Evolutionary conservation across 30 jellyfish, hydroid and myxozoan genomes (phyloP).

Genomic region (Morbakka virulenta): DNA sequence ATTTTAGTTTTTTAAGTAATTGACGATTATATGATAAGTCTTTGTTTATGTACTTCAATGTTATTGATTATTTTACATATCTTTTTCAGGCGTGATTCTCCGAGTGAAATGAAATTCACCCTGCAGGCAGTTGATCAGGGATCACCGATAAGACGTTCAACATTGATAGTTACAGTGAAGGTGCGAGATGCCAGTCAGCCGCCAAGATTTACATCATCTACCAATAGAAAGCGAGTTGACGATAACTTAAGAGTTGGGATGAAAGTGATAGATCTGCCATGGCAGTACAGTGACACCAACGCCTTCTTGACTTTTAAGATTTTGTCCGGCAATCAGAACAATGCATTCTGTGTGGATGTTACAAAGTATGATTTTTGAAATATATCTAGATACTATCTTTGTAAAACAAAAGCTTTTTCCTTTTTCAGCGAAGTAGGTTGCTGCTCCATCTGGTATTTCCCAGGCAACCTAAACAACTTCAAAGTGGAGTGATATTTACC

Average conservation of each 20-base stretch:
- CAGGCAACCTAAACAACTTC: too few species aligned
- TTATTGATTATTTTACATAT: background rate
- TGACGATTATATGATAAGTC: too few species aligned
- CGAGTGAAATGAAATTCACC: conserved; percentile 4
- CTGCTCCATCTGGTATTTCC: too few species aligned
- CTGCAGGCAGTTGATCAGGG: conserved; percentile 82
- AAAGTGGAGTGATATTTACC: too few species aligned
- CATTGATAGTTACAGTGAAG: conserved; percentile 45
- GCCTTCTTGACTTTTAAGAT: conserved; percentile 51
- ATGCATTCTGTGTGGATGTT: conserved; percentile 76
- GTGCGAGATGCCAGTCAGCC: conserved; percentile 61
- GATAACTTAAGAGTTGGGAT: conserved; percentile 76
- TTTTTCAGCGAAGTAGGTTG: too few species aligned
- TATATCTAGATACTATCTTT: background rate
- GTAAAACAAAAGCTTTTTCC: background rate
- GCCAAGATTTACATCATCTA: conserved; percentile 65
- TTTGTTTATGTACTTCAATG: too few species aligned
- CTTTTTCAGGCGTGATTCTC: conserved; percentile 1
- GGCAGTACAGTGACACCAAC: conserved; percentile 29
- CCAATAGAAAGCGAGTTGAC: conserved; percentile 30
- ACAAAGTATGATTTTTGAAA: conserved; percentile 2
- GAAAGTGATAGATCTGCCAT: conserved; percentile 28
- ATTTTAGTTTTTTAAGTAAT: too few species aligned
- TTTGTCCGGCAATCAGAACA: conserved; percentile 55
- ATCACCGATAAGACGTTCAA: conserved; percentile 17